Conservation (phyloP, 2,888 invertebrate genomes). For the Plebejus anna region DNA sequence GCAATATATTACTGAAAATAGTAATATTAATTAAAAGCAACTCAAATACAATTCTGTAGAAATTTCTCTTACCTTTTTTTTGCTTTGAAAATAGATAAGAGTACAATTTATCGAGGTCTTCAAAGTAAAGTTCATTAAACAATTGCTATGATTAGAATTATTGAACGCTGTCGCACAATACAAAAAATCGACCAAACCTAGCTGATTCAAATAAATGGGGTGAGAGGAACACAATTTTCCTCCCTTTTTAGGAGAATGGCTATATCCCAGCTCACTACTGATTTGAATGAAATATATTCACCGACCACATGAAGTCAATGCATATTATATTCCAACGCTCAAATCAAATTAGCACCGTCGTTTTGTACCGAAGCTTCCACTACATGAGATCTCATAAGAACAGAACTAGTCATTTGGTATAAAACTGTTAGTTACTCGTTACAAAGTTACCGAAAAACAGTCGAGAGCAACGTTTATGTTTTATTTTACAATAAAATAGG, state of each 20-base stretch:
- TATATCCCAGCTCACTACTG: background rate
- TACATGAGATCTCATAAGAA: slow-evolving; percentile 5
- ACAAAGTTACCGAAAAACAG: background rate
- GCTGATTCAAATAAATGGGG: background rate
- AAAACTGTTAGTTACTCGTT: background rate
- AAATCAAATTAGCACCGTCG: background rate
- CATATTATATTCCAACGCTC: background rate
- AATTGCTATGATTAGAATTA: background rate
- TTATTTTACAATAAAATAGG: background rate
- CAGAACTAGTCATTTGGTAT: slow-evolving; percentile 17
- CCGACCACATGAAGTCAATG: background rate
- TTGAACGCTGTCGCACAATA: background rate
- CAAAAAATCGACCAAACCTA: background rate
- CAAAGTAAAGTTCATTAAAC: background rate
- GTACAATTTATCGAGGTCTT: slow-evolving; percentile 14
- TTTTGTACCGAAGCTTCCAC: slow-evolving; percentile 5
- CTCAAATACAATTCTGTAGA: background rate
- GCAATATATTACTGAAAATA: background rate
- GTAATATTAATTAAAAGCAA: background rate
- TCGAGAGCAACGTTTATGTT: background rate
- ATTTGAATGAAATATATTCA: background rate
- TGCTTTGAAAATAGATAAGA: slow-evolving; percentile 3
- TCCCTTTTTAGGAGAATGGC: background rate
- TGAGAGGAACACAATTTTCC: background rate
- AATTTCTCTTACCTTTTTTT: slow-evolving; percentile 8